Conservation (phyloP, 1,140 invertebrate genomes). For the Homarus americanus region DNA sequence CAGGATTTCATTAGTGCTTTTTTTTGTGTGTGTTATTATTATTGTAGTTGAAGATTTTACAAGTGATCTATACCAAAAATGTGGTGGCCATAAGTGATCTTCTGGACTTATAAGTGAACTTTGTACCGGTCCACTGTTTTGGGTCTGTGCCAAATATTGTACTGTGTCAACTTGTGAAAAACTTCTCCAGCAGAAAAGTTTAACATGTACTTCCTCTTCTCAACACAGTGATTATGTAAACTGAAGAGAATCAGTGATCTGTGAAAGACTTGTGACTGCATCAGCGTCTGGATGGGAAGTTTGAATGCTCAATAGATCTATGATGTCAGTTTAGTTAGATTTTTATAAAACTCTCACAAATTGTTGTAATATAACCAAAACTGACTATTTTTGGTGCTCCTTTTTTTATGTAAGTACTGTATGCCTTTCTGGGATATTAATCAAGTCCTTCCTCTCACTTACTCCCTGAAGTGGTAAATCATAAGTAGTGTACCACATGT, state of each 20-base stretch:
- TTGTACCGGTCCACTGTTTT: background rate
- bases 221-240: background rate
- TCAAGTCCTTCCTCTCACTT: too few species aligned
- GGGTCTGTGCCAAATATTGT: constrained; percentile 30
- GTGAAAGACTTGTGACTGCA: background rate
- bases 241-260: background rate
- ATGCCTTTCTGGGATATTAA: background rate
- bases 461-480: background rate
- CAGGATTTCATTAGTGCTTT: constrained; percentile 22
- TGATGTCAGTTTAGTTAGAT: background rate
- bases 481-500: background rate
- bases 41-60: background rate
- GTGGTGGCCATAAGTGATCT: background rate
- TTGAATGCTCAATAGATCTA: constrained; percentile 45
- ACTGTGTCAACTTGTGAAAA: constrained; percentile 21
- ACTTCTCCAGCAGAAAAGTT: background rate
- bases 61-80: background rate
- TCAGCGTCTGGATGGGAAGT: background rate
- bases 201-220: background rate
- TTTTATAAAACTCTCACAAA: background rate
- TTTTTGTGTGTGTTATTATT: background rate
- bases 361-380: constrained; percentile 2
- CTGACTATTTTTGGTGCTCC: background rate
- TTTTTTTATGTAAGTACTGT: background rate
- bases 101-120: background rate